A percentile compares a stretch with the other conserved stretches of the same genome.
These are phyloP conservation scores for Pipistrellus pygmaeus DNA, from an alignment of 2,797 vertebrate genomes.

Conservation along the genomic window DNA sequence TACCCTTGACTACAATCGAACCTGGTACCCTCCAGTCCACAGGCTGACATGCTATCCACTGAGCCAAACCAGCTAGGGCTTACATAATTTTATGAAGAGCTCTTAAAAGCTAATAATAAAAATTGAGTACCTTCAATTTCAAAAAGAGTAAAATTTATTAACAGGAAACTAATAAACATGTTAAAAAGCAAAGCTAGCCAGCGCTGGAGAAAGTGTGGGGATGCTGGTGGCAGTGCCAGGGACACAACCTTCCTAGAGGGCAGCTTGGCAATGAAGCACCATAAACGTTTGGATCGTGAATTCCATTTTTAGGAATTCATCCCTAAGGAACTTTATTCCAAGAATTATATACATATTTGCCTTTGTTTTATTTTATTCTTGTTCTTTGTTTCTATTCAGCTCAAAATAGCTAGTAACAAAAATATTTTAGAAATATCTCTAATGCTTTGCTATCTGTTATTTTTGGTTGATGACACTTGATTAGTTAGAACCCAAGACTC, in stretches of 20 bases:
- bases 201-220: not conserved
- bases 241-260: not conserved
- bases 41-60: too few relatives aligned
- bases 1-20: too few relatives aligned
- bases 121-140: not conserved
- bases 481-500: conserved; percentile 26
- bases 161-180: not conserved
- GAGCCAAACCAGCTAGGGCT: too few relatives aligned
- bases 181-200: not conserved
- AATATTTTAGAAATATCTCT: not conserved
- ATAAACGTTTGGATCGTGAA: not conserved
- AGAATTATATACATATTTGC: not conserved
- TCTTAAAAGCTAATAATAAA: conserved; percentile 40
- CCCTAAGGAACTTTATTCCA: not conserved
- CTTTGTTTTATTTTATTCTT: conserved; percentile 54
- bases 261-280: too few relatives aligned
- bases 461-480: conserved; percentile 36
- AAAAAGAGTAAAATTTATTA: conserved; percentile 3
- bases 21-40: too few relatives aligned
- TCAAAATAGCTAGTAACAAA: not conserved
- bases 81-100: conserved; percentile 13
- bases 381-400: not conserved
- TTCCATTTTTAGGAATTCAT: conserved; percentile 47
- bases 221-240: not conserved
- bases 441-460: not conserved